Evolutionary conservation across 2,888 invertebrate genomes (phyloP).

Genomic region (Sylvicola fuscatus): DNA sequence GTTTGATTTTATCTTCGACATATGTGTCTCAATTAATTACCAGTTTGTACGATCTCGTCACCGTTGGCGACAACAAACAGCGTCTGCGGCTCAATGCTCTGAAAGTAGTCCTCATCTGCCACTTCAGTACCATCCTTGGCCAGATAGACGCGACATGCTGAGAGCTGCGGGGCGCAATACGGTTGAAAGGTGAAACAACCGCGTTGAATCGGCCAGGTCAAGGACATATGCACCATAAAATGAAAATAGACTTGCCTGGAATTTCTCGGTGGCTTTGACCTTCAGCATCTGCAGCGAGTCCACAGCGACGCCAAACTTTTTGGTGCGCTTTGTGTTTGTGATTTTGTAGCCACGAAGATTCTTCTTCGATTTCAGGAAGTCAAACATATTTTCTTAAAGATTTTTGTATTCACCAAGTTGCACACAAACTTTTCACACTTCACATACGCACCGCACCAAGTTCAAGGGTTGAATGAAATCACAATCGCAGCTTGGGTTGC

Average conservation of each 20-base stretch:
- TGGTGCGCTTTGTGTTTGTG: constrained; percentile 19
- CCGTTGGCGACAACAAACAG: constrained; percentile 36
- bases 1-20: not conserved
- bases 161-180: constrained; percentile 12
- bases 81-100: constrained; percentile 52
- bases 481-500: no score
- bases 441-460: no score
- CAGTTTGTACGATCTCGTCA: constrained; percentile 35
- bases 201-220: no score
- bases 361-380: no score
- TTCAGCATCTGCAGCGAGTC: constrained; percentile 19
- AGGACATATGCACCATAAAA: no score
- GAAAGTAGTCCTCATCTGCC: constrained; percentile 56
- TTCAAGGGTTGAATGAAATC: no score
- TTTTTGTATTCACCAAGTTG: no score
- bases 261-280: constrained; percentile 19
- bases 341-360: constrained; percentile 22
- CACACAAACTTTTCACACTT: no score
- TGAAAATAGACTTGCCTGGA: constrained; percentile 23
- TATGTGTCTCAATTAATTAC: constrained; percentile 14
- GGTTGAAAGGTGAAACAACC: no score
- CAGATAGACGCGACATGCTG: constrained; percentile 30
- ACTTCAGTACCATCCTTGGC: constrained; percentile 49
- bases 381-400: no score
- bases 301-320: constrained; percentile 23